Percentiles rank a stretch among this genome's conserved stretches.
These are phyloP conservation scores for Polypedilum pembai DNA, from an alignment of 1,140 invertebrate genomes.

Conservation along the genomic window DNA sequence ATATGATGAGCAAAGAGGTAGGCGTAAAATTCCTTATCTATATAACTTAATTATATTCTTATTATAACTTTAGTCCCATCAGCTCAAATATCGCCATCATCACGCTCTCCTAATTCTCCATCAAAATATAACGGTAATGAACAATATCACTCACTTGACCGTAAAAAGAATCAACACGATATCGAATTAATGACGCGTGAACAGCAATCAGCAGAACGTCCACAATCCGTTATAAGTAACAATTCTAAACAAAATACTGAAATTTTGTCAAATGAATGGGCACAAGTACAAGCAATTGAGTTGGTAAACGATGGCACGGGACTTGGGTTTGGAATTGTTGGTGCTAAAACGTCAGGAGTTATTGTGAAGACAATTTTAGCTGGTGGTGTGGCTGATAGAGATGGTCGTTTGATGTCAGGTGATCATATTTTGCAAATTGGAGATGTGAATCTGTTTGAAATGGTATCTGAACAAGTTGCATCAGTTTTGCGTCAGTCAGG, in stretches of 20 bases:
- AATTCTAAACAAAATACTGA: conserved; percentile 64
- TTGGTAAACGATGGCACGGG: conserved; percentile 92
- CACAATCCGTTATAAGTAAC: conserved; percentile 62
- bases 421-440: conserved; percentile 97
- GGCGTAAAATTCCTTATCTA: neutral
- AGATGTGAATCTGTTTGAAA: conserved; percentile 73
- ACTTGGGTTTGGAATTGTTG: conserved; percentile 93
- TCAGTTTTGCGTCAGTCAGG: conserved; percentile 91
- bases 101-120: conserved; percentile 43
- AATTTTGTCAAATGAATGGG: conserved; percentile 85
- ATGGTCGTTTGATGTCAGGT: conserved; percentile 85
- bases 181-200: conserved; percentile 35
- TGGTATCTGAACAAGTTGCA: conserved; percentile 95
- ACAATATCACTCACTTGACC: conserved; percentile 21
- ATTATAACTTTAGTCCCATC: conserved; percentile 44
- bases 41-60: neutral
- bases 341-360: conserved; percentile 90
- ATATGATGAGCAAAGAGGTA: conserved; percentile 48
- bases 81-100: conserved; percentile 52
- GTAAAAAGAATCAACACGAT: conserved; percentile 1
- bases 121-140: conserved; percentile 34
- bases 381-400: conserved; percentile 89
- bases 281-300: conserved; percentile 92
- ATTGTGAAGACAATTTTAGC: conserved; percentile 96
- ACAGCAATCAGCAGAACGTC: conserved; percentile 45